Percentiles rank a stretch among this genome's conserved stretches.
phyloP scores from a whole-genome alignment of 2,113 vertebrate genomes.

The Tringa solitaria region DNA sequence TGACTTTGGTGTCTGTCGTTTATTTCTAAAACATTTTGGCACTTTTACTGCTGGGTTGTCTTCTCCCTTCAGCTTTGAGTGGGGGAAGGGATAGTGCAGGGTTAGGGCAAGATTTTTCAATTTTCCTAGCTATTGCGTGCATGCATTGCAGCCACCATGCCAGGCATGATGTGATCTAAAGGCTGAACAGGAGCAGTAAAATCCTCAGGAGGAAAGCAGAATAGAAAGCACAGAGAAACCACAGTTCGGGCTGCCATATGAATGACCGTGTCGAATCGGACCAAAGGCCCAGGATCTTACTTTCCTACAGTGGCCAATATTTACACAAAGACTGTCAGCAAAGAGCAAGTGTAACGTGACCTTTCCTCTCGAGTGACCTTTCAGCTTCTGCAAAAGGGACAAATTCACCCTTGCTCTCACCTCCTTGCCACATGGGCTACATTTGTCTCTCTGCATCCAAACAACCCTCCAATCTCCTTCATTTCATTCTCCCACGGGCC shows the following conservation, averaged over 20 bases:
- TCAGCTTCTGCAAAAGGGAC: background rate
- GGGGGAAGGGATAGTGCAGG: background rate
- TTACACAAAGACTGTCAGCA: background rate
- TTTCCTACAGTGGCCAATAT: background rate
- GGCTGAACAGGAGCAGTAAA: background rate
- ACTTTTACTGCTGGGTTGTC: constrained; percentile 41
- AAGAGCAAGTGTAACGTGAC: background rate
- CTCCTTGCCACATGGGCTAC: background rate
- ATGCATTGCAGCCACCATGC: background rate
- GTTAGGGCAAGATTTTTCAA: background rate
- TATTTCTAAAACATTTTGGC: constrained; percentile 74
- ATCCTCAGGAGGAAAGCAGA: background rate
- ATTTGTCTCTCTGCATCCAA: background rate
- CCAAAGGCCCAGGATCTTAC: background rate
- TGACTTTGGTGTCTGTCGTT: constrained; percentile 54
- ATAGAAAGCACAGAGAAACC: background rate
- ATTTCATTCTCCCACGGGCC: background rate
- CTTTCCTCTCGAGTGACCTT: background rate
- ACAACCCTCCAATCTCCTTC: background rate
- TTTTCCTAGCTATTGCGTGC: constrained; percentile 7
- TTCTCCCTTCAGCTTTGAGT: background rate
- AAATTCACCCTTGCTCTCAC: background rate
- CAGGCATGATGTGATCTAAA: background rate
- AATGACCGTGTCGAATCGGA: fast-evolving
- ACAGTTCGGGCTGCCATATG: background rate